phyloP scores from a whole-genome alignment of 35 echinoderm and acorn worm species.

The Ophiothrix spiculata region DNA sequence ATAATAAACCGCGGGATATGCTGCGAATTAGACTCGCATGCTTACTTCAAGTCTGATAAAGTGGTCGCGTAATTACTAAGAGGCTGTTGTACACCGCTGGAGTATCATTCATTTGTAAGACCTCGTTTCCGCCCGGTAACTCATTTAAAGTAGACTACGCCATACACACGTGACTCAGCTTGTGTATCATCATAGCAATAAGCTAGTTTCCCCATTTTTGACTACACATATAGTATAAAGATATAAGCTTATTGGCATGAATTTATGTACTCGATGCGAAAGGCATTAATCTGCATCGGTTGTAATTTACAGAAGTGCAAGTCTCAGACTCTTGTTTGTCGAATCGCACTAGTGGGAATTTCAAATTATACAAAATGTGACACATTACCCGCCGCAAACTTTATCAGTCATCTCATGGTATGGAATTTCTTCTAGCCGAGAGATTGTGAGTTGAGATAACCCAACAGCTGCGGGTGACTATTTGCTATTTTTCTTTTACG shows the following conservation, averaged over 20 bases:
- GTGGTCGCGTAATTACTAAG: not conserved
- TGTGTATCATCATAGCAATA: not conserved
- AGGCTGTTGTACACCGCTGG: not conserved
- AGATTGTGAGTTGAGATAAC: not conserved
- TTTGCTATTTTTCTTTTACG: not conserved
- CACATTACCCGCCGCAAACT: not conserved
- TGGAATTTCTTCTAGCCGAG: not conserved
- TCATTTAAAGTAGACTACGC: slow-evolving; percentile 2
- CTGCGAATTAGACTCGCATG: not conserved
- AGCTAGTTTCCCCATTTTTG: not conserved
- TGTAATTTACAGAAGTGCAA: not conserved
- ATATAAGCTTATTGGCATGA: not conserved
- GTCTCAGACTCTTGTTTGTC: not conserved
- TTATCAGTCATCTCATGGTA: not conserved
- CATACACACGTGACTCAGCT: not conserved
- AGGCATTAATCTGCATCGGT: not conserved
- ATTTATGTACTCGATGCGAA: not conserved
- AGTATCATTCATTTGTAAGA: not conserved
- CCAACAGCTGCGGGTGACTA: not conserved
- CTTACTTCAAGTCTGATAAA: not conserved
- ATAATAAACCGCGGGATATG: not conserved
- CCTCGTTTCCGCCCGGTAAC: not conserved
- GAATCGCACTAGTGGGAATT: not conserved
- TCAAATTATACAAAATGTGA: slow-evolving; percentile 12
- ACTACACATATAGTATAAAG: not conserved